Evolutionary conservation across 2,888 invertebrate genomes (phyloP).

Genomic region (Leptopterna dolabrata): DNA sequence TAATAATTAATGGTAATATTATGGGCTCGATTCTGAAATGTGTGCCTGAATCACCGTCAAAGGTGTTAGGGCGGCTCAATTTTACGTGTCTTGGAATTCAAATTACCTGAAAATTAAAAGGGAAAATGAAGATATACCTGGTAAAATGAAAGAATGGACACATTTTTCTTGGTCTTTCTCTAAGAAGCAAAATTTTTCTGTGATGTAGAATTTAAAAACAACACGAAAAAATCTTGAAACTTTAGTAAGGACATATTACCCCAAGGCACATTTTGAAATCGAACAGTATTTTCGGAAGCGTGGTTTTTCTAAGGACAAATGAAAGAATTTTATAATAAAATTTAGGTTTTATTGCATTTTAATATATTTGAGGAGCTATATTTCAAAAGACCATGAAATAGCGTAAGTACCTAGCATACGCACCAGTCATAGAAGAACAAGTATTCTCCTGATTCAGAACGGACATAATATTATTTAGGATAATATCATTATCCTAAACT

Average conservation of each 20-base stretch:
- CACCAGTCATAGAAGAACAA: neutral
- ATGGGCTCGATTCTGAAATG: constrained; percentile 54
- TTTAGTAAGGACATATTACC: neutral
- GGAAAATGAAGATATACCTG: neutral
- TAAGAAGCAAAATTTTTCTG: constrained; percentile 25
- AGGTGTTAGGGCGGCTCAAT: constrained; percentile 39
- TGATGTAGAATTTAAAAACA: constrained; percentile 8
- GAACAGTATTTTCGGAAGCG: constrained; percentile 20
- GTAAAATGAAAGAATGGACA: neutral
- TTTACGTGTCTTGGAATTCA: constrained; percentile 37
- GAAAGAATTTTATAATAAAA: neutral
- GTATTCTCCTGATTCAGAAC: neutral
- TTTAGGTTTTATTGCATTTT: neutral
- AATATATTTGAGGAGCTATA: neutral
- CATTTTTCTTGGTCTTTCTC: neutral
- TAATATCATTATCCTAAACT: too few species aligned
- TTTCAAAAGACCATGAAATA: neutral
- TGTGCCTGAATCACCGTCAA: constrained; percentile 29
- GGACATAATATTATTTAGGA: too few species aligned
- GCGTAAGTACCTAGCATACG: too few species aligned
- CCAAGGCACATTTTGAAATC: constrained; percentile 37
- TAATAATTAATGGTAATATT: constrained; percentile 61
- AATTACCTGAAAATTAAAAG: neutral
- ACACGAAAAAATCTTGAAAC: neutral
- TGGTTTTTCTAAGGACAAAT: neutral